Percentiles rank a stretch among this genome's conserved stretches.
Evolutionary conservation across 2,797 vertebrate genomes (phyloP).

Genomic region (Paramormyrops hopkinsi): DNA sequence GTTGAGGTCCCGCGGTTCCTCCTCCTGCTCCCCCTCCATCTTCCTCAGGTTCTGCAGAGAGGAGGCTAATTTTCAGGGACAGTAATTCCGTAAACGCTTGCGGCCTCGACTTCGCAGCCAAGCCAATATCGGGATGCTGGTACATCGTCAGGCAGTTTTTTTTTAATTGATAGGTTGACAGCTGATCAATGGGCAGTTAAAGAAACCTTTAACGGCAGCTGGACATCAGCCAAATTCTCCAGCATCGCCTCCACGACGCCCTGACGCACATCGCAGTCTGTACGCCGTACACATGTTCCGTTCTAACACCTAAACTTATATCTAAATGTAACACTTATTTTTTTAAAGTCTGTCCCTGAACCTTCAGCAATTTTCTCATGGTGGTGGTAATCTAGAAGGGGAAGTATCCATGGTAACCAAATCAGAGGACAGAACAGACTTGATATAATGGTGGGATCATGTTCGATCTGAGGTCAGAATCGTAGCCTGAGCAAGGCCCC

Average conservation of each 20-base stretch:
- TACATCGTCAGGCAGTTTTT: not conserved
- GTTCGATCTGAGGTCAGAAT: not conserved
- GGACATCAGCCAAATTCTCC: not conserved
- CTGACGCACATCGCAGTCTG: not conserved
- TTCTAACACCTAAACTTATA: not conserved
- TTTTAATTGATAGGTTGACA: not conserved
- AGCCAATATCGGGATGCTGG: not conserved
- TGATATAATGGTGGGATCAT: not conserved
- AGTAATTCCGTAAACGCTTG: not conserved
- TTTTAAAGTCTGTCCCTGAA: not conserved
- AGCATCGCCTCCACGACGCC: not conserved
- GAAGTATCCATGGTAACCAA: not conserved
- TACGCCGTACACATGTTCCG: not conserved
- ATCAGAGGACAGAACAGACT: slow-evolving; percentile 3
- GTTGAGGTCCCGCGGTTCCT: slow-evolving; percentile 74
- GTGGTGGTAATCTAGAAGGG: not conserved
- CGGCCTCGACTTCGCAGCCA: not conserved
- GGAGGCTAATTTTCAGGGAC: not conserved
- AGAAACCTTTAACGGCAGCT: not conserved
- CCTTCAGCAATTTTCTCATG: not conserved
- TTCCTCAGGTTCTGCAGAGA: slow-evolving; percentile 80
- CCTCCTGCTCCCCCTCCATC: slow-evolving; percentile 68
- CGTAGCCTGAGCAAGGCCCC: not conserved
- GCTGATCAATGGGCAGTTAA: slow-evolving; percentile 14
- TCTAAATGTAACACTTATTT: not conserved